These are phyloP conservation scores for Pituophis catenifer DNA, from an alignment of 2,113 vertebrate genomes.

Conservation along the genomic window DNA sequence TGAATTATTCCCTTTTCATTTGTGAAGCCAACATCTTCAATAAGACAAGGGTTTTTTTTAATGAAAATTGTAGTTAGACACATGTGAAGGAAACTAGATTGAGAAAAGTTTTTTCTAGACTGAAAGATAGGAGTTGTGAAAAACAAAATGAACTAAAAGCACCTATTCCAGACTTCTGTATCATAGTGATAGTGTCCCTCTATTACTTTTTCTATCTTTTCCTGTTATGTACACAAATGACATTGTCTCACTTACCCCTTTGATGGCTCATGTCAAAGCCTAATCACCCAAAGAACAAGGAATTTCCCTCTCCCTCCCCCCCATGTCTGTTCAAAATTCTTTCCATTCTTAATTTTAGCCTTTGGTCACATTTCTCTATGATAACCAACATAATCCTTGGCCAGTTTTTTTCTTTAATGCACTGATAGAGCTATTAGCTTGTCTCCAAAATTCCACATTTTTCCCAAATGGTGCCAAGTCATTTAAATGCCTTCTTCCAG, in stretches of 20 bases:
- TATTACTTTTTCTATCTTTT: constrained; percentile 55
- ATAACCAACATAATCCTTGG: constrained; percentile 59
- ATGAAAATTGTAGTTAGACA: background rate
- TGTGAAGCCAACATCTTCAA: background rate
- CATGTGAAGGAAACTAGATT: background rate
- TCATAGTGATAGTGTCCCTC: constrained; percentile 45
- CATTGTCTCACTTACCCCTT: constrained; percentile 37
- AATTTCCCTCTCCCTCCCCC: constrained; percentile 39
- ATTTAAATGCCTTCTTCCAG: background rate
- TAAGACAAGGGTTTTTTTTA: background rate
- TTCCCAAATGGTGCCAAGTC: constrained; percentile 27
- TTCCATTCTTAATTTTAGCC: constrained; percentile 61
- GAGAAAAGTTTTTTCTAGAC: background rate
- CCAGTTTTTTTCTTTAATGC: constrained; percentile 58
- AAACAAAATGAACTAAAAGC: constrained; percentile 4
- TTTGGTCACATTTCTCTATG: constrained; percentile 46
- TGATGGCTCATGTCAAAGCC: constrained; percentile 40
- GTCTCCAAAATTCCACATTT: constrained; percentile 32
- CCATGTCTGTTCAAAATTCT: constrained; percentile 33
- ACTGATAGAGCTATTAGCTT: constrained; percentile 54
- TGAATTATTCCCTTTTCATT: background rate
- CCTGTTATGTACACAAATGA: constrained; percentile 51
- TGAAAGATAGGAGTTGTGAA: constrained; percentile 24
- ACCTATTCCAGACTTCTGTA: constrained; percentile 26
- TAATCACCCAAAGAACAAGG: constrained; percentile 35